These are phyloP conservation scores for Bostrychus sinensis DNA, from an alignment of 2,113 vertebrate genomes.

Conservation along the genomic window DNA sequence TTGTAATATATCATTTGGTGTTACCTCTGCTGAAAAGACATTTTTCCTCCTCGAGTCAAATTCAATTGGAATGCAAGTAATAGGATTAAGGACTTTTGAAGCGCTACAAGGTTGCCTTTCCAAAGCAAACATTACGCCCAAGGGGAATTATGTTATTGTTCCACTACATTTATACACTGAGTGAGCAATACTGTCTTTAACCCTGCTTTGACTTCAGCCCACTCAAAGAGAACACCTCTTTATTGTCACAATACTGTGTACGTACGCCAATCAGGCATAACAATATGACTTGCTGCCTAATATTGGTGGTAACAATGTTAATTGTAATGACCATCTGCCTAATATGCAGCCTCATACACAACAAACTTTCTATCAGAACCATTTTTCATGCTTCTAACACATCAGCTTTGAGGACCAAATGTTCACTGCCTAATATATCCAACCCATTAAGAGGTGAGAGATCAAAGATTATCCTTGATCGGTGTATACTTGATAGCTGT, in stretches of 20 bases:
- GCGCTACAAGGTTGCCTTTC: constrained; percentile 76
- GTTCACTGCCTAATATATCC: no score
- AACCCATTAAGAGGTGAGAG: constrained; percentile 21
- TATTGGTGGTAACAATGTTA: no score
- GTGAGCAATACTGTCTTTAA: constrained; percentile 61
- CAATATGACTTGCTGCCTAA: no score
- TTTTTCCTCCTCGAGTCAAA: constrained; percentile 73
- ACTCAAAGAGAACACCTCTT: constrained; percentile 36
- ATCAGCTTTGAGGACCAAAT: no score
- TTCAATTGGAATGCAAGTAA: constrained; percentile 82
- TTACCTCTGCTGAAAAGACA: constrained; percentile 71
- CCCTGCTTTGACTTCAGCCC: constrained; percentile 38
- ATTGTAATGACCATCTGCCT: no score
- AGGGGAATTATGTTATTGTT: constrained; percentile 79
- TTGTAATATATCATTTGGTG: constrained; percentile 56
- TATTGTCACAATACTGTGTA: neutral
- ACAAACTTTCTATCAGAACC: no score
- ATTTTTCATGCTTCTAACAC: no score
- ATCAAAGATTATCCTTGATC: constrained; percentile 20
- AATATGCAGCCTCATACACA: no score
- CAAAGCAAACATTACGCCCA: constrained; percentile 81
- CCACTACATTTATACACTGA: constrained; percentile 74
- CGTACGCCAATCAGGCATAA: no score
- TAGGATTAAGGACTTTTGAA: constrained; percentile 82
- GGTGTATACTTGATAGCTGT: no score